Evolutionary conservation across 1,140 invertebrate genomes (phyloP), one percentile per base, ranked within the genome.

Genomic region (Heterodera schachtii): DNA sequence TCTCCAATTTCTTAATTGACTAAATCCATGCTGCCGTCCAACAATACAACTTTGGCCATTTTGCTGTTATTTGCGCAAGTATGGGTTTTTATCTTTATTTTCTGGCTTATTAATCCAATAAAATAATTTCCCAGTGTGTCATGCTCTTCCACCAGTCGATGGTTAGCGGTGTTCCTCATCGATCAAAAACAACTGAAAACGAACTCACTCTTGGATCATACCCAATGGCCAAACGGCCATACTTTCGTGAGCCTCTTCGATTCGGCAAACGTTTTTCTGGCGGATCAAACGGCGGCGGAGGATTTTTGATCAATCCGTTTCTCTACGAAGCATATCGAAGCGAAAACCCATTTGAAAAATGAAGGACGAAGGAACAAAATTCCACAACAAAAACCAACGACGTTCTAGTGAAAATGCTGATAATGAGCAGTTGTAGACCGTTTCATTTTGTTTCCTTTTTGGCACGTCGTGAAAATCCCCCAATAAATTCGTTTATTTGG

Each of bases 201-300:
- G 57, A 64, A 19, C 57, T 64, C 57, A 19, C 57, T 64, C 19
- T 64, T 64, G 57, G 57, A 11, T 13, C 57, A 11, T 64, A 13
- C 11, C 57, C 16, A 19, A 64, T 64, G 57, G 57, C 57, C 57
- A 64, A 64, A 64, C 57, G 57, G 41, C 80, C 69, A 44, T 84
- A 87, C 57, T 79, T 86, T 11, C 79, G 84, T 47, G 87, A 88
- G 74, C 87, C 87, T 5, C 81, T 88, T 47, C 87, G 87, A 44
- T 88, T 88, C 71, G 87, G 87, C 46, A 88, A 88, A 60, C 75
- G 85, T 4, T 69, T 69, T 44, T n/a, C 3, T 19, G 57, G 19
- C 11, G 16, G 16, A 11, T 64, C 57, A 13, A 19, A 16, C 31
- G 41, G 41, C 44, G 64, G 19, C 60, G 70, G 70, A 8, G 64